phyloP scores from a whole-genome alignment of 2,113 vertebrate species.

The Laterallus jamaicensis region DNA sequence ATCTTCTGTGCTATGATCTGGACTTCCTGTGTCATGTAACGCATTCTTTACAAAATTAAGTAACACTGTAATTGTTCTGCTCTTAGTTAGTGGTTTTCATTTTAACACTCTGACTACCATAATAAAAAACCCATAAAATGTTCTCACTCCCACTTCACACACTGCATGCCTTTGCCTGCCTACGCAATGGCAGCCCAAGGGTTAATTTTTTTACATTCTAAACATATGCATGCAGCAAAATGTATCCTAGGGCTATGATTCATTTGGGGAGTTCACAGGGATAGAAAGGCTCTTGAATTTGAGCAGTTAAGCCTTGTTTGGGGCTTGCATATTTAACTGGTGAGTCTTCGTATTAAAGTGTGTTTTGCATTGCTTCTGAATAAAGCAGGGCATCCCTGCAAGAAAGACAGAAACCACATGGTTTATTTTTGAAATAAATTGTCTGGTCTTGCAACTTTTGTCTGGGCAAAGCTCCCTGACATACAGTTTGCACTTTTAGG shows the following conservation, averaged over 20 bases:
- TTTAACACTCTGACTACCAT: slow-evolving; percentile 34
- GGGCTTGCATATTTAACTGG: neutral
- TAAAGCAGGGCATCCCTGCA: neutral
- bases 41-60: slow-evolving; percentile 4
- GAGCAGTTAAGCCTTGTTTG: neutral
- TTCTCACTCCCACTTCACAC: neutral
- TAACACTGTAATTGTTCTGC: slow-evolving; percentile 26
- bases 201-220: slow-evolving; percentile 38
- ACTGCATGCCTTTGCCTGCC: neutral
- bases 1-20: neutral
- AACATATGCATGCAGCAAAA: neutral
- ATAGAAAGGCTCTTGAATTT: slow-evolving; percentile 25
- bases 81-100: slow-evolving; percentile 28
- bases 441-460: neutral
- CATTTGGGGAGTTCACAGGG: slow-evolving; percentile 8
- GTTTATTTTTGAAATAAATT: neutral
- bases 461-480: neutral
- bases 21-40: slow-evolving; percentile 5
- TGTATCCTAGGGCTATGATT: slow-evolving; percentile 25
- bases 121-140: neutral
- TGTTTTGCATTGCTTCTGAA: neutral
- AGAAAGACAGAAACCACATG: neutral
- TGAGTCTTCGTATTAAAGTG: neutral
- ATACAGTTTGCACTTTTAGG: neutral
- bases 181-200: neutral